phyloP scores from a whole-genome alignment of 2,113 vertebrate genomes.

The Notiomystis cincta region DNA sequence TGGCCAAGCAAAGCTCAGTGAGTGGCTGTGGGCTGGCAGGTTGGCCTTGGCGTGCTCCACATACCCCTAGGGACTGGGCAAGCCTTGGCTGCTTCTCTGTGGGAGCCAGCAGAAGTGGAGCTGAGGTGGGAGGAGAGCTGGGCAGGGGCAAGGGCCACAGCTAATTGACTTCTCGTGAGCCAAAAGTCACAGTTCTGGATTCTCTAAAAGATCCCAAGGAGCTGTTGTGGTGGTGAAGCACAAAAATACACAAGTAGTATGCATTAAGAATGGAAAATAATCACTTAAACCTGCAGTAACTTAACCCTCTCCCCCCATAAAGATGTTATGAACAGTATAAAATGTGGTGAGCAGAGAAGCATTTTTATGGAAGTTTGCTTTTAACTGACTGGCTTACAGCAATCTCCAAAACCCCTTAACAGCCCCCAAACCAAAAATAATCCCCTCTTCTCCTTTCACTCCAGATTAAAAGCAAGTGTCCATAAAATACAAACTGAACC shows the following conservation, averaged over 20 bases:
- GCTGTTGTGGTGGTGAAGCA: background rate
- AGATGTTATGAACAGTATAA: slow-evolving; percentile 6
- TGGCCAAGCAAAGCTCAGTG: background rate
- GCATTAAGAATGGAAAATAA: background rate
- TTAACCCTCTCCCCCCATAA: slow-evolving; percentile 16
- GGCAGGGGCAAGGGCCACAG: background rate
- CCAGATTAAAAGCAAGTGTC: slow-evolving; percentile 51
- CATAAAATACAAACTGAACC: slow-evolving; percentile 2
- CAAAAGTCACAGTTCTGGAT: background rate
- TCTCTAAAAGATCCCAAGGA: background rate
- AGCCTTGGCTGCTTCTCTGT: background rate
- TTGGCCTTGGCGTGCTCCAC: background rate
- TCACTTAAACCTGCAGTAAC: slow-evolving; percentile 27
- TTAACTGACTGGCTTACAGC: slow-evolving; percentile 26
- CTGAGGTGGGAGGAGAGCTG: background rate
- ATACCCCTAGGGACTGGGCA: rapidly evolving
- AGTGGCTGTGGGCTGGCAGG: background rate
- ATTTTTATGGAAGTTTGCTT: slow-evolving; percentile 27
- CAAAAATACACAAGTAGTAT: background rate
- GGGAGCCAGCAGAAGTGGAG: background rate
- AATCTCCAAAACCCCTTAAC: slow-evolving; percentile 13
- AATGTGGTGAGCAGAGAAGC: slow-evolving; percentile 5
- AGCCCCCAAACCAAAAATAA: slow-evolving; percentile 10
- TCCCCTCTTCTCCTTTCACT: slow-evolving; percentile 32
- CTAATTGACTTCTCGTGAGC: background rate